Conservation (phyloP, 2,888 invertebrate genomes). For the Drosophila antonietae region DNA sequence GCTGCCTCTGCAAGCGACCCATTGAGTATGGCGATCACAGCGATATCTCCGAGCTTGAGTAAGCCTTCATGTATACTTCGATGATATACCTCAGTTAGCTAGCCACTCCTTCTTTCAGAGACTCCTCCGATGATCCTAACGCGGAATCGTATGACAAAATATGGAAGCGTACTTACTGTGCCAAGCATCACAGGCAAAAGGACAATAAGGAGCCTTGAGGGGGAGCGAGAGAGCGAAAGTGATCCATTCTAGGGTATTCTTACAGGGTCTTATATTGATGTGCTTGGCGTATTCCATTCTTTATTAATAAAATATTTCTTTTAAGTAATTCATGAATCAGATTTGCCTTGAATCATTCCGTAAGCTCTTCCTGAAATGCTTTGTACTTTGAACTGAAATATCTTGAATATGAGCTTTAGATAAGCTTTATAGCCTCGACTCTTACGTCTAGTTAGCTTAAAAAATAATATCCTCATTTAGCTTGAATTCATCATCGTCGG, state of each 20-base stretch:
- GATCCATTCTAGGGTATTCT: background rate
- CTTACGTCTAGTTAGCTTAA: background rate
- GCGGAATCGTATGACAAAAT: slow-evolving; percentile 26
- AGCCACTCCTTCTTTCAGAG: slow-evolving; percentile 52
- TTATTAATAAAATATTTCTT: background rate
- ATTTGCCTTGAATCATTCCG: background rate
- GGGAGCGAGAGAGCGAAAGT: rapidly evolving
- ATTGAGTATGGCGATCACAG: slow-evolving; percentile 92
- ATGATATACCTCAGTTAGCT: background rate
- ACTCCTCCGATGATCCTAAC: slow-evolving; percentile 78
- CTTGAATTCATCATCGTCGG: background rate
- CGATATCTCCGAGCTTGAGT: slow-evolving; percentile 92
- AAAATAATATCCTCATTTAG: background rate
- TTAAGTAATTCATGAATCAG: no score
- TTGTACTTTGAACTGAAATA: background rate
- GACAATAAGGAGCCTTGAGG: background rate
- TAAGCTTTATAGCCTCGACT: background rate
- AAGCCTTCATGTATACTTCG: slow-evolving; percentile 62
- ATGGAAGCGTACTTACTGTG: background rate
- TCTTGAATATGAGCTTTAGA: background rate
- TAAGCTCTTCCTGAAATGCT: background rate
- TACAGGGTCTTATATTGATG: background rate
- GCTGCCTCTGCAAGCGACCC: slow-evolving; percentile 91
- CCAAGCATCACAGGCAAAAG: background rate
- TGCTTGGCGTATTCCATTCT: background rate